Conservation (phyloP, 2,797 vertebrate species). For the Pogonophryne albipinna region DNA sequence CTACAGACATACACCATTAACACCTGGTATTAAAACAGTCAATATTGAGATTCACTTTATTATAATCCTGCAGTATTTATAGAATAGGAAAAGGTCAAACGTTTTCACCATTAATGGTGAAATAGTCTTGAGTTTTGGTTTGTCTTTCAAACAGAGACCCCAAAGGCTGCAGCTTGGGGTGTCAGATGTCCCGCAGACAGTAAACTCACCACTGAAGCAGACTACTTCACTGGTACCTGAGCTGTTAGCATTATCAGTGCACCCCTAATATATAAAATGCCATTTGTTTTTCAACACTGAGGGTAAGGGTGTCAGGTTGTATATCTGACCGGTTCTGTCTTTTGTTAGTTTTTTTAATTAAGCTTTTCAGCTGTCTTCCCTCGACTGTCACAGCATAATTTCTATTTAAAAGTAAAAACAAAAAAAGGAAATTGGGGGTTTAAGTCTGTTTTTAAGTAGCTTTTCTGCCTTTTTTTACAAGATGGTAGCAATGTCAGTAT, state of each 20-base stretch:
- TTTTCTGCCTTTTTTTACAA: constrained; percentile 73
- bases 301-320: constrained; percentile 75
- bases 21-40: constrained; percentile 16
- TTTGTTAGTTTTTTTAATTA: constrained; percentile 42
- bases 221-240: constrained; percentile 16
- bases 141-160: neutral
- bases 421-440: constrained; percentile 44
- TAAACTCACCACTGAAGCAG: constrained; percentile 5
- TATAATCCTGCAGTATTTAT: constrained; percentile 22
- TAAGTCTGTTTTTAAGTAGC: constrained; percentile 67
- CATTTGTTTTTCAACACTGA: constrained; percentile 82
- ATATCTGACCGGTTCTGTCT: constrained; percentile 72
- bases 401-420: constrained; percentile 78
- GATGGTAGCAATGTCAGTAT: constrained; percentile 65
- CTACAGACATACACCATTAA: neutral
- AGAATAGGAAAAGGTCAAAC: constrained; percentile 1
- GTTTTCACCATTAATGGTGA: constrained; percentile 16
- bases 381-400: constrained; percentile 65
- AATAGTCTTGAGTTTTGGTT: constrained; percentile 14
- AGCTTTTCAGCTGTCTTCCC: constrained; percentile 69
- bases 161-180: constrained; percentile 6
- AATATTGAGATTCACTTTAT: neutral
- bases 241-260: constrained; percentile 37
- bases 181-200: constrained; percentile 4
- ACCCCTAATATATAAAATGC: constrained; percentile 71